Evolutionary conservation across 1,140 invertebrate species (phyloP).

Genomic region (Doryteuthis pealeii): DNA sequence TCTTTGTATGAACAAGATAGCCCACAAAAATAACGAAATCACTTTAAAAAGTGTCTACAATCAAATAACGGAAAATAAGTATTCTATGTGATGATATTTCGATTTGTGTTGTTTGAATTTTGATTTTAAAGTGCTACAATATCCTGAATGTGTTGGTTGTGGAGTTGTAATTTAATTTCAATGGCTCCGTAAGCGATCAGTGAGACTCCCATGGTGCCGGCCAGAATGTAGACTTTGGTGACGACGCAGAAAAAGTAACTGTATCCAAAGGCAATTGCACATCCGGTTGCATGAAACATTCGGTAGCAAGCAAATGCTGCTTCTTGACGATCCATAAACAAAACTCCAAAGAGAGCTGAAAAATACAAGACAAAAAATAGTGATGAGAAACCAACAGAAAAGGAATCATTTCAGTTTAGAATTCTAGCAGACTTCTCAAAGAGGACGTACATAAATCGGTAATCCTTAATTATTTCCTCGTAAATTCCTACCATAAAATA

Average conservation of each 20-base stretch:
- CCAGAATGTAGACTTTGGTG: slow-evolving; percentile 54
- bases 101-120: too few species aligned
- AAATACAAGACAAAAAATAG: slow-evolving; percentile 20
- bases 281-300: slow-evolving; percentile 56
- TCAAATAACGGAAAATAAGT: too few species aligned
- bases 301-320: slow-evolving; percentile 55
- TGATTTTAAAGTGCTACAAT: slow-evolving; percentile 50
- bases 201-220: slow-evolving; percentile 38
- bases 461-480: too few species aligned
- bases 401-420: too few species aligned
- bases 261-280: slow-evolving; percentile 55
- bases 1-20: too few species aligned
- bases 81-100: too few species aligned
- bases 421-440: too few species aligned
- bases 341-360: slow-evolving; percentile 55
- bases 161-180: slow-evolving; percentile 54
- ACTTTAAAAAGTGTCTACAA: too few species aligned
- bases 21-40: too few species aligned
- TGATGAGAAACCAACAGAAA: not conserved
- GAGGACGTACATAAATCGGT: too few species aligned
- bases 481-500: too few species aligned
- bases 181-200: slow-evolving; percentile 51
- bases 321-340: slow-evolving; percentile 55
- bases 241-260: slow-evolving; percentile 56
- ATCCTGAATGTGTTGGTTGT: slow-evolving; percentile 52